Percentiles rank a stretch among this genome's conserved stretches.
Conservation (phyloP, 2,888 invertebrate genomes). For the Boloria euphrosyne region DNA sequence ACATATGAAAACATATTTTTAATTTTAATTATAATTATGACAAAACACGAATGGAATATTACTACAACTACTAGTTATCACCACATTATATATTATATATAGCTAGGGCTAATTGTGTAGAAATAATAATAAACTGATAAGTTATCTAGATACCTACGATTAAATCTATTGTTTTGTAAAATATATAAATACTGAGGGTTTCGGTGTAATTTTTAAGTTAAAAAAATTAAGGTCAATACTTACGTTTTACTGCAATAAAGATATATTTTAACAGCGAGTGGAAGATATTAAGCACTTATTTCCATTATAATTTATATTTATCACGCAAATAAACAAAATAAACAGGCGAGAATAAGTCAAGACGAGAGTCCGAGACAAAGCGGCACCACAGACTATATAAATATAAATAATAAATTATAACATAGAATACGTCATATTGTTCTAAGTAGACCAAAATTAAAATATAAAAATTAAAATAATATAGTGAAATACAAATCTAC, state of each 20-base stretch:
- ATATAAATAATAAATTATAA: conserved; percentile 13
- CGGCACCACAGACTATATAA: conserved; percentile 33
- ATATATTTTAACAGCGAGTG: conserved; percentile 31
- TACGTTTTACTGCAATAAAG: conserved; percentile 42
- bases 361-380: conserved; percentile 40
- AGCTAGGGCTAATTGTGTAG: neutral
- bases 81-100: neutral
- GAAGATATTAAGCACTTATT: conserved; percentile 36
- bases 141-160: conserved; percentile 32
- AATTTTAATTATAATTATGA: too few relatives aligned
- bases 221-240: conserved; percentile 33
- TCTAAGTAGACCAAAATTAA: neutral
- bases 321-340: conserved; percentile 38
- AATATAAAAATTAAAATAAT: neutral
- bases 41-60: too few relatives aligned
- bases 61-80: too few relatives aligned
- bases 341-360: conserved; percentile 38
- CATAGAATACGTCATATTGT: neutral
- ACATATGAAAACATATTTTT: too few relatives aligned
- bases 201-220: conserved; percentile 5
- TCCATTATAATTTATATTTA: conserved; percentile 37
- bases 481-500: neutral
- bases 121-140: conserved; percentile 16
- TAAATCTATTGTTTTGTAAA: conserved; percentile 25
- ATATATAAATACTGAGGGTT: conserved; percentile 20